Evolutionary conservation across 1,140 invertebrate species (phyloP).

Genomic region (Phthorimaea operculella): DNA sequence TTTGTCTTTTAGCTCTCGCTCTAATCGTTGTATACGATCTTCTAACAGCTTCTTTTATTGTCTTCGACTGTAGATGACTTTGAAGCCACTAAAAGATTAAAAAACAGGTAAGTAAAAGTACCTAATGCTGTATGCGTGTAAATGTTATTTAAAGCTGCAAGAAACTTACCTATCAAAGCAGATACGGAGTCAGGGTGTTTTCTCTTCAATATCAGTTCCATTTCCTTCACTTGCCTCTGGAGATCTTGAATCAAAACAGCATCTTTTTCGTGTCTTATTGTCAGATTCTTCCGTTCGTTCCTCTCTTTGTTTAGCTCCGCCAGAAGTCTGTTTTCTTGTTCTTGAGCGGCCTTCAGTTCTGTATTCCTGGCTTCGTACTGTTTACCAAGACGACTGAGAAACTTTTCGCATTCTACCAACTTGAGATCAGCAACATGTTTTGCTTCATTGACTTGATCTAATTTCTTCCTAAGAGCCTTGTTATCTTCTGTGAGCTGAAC

Average conservation of each 20-base stretch:
- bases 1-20: constrained; percentile 74
- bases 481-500: constrained; percentile 67
- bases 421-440: constrained; percentile 52
- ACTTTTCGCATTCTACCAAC: constrained; percentile 56
- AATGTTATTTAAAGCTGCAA: neutral
- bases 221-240: constrained; percentile 82
- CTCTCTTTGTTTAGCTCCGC: constrained; percentile 48
- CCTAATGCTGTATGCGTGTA: no score
- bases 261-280: constrained; percentile 76
- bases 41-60: constrained; percentile 74
- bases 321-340: constrained; percentile 63
- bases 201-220: constrained; percentile 80
- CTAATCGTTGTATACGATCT: constrained; percentile 75
- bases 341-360: constrained; percentile 61
- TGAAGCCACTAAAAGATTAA: constrained; percentile 55
- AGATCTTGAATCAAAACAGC: constrained; percentile 76
- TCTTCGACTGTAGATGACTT: constrained; percentile 69
- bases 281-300: constrained; percentile 72
- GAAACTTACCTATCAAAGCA: constrained; percentile 72
- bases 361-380: constrained; percentile 62
- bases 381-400: constrained; percentile 47
- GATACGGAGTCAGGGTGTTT: constrained; percentile 84
- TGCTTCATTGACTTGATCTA: constrained; percentile 46
- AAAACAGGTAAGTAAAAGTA: constrained; percentile 1
- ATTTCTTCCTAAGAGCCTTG: constrained; percentile 50